These are phyloP conservation scores for Ptychoptera contaminata DNA, from an alignment of 2,888 invertebrate species.

Conservation along the genomic window DNA sequence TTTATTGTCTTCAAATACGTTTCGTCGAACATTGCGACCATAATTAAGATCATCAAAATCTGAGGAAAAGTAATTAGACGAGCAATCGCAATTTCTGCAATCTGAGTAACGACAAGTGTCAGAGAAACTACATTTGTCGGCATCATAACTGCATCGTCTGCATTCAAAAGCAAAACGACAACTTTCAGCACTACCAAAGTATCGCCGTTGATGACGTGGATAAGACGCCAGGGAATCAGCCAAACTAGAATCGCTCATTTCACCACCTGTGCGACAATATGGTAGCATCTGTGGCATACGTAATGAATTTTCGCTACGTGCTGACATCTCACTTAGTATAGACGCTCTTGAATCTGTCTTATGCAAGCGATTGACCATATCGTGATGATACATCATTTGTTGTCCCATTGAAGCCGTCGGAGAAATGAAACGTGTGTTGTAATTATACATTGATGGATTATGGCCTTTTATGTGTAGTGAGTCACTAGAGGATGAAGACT, in stretches of 20 bases:
- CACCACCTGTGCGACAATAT: slow-evolving; percentile 13
- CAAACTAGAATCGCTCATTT: slow-evolving; percentile 24
- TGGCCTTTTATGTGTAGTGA: slow-evolving; percentile 24
- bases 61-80: slow-evolving; percentile 30
- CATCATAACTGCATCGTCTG: slow-evolving; percentile 27
- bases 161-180: slow-evolving; percentile 29
- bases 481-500: slow-evolving; percentile 32
- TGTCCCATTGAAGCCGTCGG: slow-evolving; percentile 14
- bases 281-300: slow-evolving; percentile 11
- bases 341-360: slow-evolving; percentile 30
- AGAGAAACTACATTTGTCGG: slow-evolving; percentile 28
- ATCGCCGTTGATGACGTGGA: slow-evolving; percentile 20
- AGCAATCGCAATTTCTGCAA: slow-evolving; percentile 30
- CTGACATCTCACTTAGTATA: slow-evolving; percentile 27
- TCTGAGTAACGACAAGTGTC: slow-evolving; percentile 28
- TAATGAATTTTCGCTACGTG: slow-evolving; percentile 25
- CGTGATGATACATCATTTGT: slow-evolving; percentile 1
- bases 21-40: slow-evolving; percentile 9
- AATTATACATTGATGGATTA: slow-evolving; percentile 4
- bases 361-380: slow-evolving; percentile 11
- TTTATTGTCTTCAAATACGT: too few species aligned
- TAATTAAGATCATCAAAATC: slow-evolving; percentile 30
- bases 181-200: slow-evolving; percentile 30
- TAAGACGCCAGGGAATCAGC: slow-evolving; percentile 23
- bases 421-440: slow-evolving; percentile 16